These are phyloP conservation scores for Microchirus variegatus DNA, from an alignment of 2,797 vertebrate species.

Conservation along the genomic window DNA sequence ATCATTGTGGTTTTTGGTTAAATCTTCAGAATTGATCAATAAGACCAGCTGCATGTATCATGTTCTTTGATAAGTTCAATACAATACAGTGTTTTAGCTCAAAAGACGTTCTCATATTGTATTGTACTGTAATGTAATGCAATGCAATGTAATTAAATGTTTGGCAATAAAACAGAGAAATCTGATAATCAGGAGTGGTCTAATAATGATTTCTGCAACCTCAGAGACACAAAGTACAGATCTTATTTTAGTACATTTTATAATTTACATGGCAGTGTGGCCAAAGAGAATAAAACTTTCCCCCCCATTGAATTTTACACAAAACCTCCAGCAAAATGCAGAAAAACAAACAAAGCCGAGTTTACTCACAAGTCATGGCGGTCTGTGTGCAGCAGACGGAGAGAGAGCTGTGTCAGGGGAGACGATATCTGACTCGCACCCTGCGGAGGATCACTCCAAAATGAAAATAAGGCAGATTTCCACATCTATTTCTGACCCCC, in stretches of 20 bases:
- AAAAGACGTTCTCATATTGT: neutral
- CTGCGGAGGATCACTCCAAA: conserved; percentile 87
- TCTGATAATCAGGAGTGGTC: neutral
- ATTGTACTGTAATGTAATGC: too few relatives aligned
- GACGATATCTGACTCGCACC: conserved; percentile 81
- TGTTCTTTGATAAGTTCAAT: neutral
- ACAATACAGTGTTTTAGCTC: neutral
- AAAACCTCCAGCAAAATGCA: neutral
- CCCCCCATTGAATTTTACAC: neutral
- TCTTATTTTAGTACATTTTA: neutral
- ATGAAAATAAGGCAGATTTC: conserved; percentile 87
- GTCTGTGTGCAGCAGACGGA: conserved; percentile 58
- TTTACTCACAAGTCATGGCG: conserved; percentile 75
- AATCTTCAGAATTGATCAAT: too few relatives aligned
- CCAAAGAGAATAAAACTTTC: neutral
- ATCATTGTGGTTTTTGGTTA: too few relatives aligned
- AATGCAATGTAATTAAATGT: neutral
- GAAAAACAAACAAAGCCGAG: conserved; percentile 1
- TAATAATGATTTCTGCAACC: neutral
- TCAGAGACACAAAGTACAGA: neutral
- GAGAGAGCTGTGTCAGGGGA: conserved; percentile 46
- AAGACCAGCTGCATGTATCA: neutral
- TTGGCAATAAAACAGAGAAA: neutral
- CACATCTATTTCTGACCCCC: conserved; percentile 89
- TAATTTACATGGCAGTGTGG: neutral